Percentiles rank a stretch among this genome's conserved stretches.
phyloP scores from a whole-genome alignment of 2,113 vertebrate species.

The Struthio camelus region DNA sequence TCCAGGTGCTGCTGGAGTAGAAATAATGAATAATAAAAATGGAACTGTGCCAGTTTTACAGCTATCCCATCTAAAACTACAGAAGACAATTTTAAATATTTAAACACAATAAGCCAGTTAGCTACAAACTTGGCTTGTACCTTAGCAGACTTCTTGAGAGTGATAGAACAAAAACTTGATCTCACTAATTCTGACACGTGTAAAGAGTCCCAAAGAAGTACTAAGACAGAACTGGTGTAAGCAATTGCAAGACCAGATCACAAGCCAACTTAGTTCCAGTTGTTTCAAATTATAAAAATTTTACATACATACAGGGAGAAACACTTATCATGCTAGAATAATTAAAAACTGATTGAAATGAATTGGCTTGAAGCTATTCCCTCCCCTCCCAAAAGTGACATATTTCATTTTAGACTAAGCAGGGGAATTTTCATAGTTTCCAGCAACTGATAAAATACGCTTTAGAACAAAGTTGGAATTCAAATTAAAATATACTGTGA shows the following conservation, averaged over 20 bases:
- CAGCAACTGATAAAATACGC: slow-evolving; percentile 9
- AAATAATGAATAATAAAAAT: neutral
- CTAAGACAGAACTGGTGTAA: neutral
- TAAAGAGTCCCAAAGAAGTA: neutral
- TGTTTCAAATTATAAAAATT: slow-evolving; percentile 51
- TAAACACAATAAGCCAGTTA: neutral
- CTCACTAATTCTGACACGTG: slow-evolving; percentile 32
- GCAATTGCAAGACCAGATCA: slow-evolving; percentile 26
- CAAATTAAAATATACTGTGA: slow-evolving; percentile 1
- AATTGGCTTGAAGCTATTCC: slow-evolving; percentile 26
- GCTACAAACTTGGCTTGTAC: slow-evolving; percentile 1
- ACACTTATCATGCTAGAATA: slow-evolving; percentile 33
- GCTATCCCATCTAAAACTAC: neutral
- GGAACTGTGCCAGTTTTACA: neutral
- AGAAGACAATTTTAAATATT: neutral
- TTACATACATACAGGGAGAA: slow-evolving; percentile 15
- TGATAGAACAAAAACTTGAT: neutral
- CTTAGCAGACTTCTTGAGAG: slow-evolving; percentile 3
- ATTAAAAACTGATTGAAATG: slow-evolving; percentile 45
- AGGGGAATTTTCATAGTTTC: slow-evolving; percentile 38
- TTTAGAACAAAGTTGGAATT: slow-evolving; percentile 33
- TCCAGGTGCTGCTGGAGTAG: neutral
- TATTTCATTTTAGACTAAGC: slow-evolving; percentile 50
- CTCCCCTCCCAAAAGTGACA: slow-evolving; percentile 24
- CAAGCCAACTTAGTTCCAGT: slow-evolving; percentile 46